Conservation (phyloP, 1,140 invertebrate species). For the Diploscapter pachys region DNA sequence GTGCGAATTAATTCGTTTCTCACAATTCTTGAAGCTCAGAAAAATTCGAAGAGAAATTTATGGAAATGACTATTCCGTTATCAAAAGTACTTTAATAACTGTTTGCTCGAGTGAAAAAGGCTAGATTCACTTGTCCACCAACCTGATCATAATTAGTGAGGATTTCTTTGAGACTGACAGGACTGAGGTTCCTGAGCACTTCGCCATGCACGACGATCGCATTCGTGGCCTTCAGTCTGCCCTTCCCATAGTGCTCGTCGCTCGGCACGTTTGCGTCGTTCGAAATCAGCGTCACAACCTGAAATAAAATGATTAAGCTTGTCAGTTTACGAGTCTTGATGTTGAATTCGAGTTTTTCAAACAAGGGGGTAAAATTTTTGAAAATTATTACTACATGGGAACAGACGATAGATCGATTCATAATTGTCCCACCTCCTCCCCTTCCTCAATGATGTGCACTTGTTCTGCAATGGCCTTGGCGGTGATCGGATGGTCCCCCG, state of each 20-base stretch:
- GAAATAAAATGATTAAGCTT: too few species aligned
- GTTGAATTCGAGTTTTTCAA: too few species aligned
- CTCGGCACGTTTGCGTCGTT: slow-evolving; percentile 16
- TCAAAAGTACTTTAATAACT: too few species aligned
- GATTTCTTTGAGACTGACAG: slow-evolving; percentile 33
- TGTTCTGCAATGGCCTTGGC: slow-evolving; percentile 63
- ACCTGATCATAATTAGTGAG: slow-evolving; percentile 37
- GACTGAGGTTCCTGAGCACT: slow-evolving; percentile 30
- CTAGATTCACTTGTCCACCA: too few species aligned
- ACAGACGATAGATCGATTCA: too few species aligned
- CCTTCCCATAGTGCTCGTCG: slow-evolving; percentile 30
- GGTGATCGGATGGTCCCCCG: slow-evolving; percentile 78
- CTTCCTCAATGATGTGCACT: slow-evolving; percentile 64
- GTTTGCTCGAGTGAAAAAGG: too few species aligned
- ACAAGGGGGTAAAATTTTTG: too few species aligned
- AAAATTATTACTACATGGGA: too few species aligned
- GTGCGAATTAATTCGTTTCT: too few species aligned
- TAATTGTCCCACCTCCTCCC: slow-evolving; percentile 67
- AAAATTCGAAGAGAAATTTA: neutral
- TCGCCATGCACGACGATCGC: slow-evolving; percentile 41
- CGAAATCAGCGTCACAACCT: slow-evolving; percentile 42
- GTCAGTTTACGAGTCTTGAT: too few species aligned
- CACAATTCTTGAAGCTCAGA: neutral
- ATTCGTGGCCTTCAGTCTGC: slow-evolving; percentile 20
- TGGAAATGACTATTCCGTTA: too few species aligned